Evolutionary conservation across 2,888 invertebrate species (phyloP).

Genomic region (Unio delphinus): DNA sequence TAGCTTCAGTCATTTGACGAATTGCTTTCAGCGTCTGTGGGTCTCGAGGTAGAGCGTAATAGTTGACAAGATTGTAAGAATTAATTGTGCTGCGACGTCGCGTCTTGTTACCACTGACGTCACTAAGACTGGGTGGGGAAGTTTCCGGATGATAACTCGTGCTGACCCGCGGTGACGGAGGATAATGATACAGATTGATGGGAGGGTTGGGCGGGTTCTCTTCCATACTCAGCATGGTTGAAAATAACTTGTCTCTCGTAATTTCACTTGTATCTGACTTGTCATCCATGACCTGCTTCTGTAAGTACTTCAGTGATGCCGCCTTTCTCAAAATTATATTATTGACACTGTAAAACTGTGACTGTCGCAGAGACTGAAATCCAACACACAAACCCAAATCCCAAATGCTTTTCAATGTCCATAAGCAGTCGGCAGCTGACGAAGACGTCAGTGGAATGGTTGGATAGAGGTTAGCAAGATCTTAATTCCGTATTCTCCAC

Average conservation of each 20-base stretch:
- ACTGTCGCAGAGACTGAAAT: too few relatives aligned
- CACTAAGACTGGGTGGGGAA: slow-evolving; percentile 31
- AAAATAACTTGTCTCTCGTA: slow-evolving; percentile 25
- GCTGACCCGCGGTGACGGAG: slow-evolving; percentile 32
- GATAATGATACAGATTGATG: slow-evolving; percentile 27
- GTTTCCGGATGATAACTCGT: slow-evolving; percentile 25
- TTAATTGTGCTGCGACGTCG: slow-evolving; percentile 57
- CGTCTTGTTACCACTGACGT: slow-evolving; percentile 36
- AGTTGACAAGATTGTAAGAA: slow-evolving; percentile 50
- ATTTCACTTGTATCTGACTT: slow-evolving; percentile 31
- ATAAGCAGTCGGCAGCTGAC: too few relatives aligned
- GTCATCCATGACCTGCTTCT: slow-evolving; percentile 18
- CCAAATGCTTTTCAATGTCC: too few relatives aligned
- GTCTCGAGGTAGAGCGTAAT: slow-evolving; percentile 51
- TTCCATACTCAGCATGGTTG: slow-evolving; percentile 16
- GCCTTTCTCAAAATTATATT: too few relatives aligned
- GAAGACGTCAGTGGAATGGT: too few relatives aligned
- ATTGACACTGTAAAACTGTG: too few relatives aligned
- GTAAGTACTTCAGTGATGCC: too few relatives aligned
- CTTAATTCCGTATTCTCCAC: too few relatives aligned
- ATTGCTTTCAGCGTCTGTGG: slow-evolving; percentile 39
- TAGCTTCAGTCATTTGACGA: slow-evolving; percentile 53
- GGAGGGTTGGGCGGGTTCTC: slow-evolving; percentile 21
- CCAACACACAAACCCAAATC: too few relatives aligned
- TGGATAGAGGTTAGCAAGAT: too few relatives aligned